Percentiles rank a stretch among this genome's conserved stretches.
phyloP scores from a whole-genome alignment of 2,113 vertebrate genomes.

The Arvicanthis niloticus region DNA sequence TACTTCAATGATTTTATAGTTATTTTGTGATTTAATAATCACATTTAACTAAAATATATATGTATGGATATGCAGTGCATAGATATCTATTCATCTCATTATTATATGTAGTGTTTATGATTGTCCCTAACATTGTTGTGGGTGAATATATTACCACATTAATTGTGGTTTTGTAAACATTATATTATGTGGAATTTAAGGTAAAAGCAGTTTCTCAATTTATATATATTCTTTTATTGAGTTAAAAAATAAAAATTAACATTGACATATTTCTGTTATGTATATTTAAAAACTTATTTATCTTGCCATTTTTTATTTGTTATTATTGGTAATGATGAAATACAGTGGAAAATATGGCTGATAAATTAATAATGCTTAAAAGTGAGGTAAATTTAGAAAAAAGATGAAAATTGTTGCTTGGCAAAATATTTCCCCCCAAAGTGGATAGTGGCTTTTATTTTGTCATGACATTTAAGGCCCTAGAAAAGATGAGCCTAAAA shows the following conservation, averaged over 20 bases:
- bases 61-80: neutral
- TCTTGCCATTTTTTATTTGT: neutral
- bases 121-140: neutral
- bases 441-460: slow-evolving; percentile 13
- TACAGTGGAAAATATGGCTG: neutral
- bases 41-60: neutral
- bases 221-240: neutral
- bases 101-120: neutral
- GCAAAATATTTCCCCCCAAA: slow-evolving; percentile 21
- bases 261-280: neutral
- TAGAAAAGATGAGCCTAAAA: neutral
- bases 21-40: neutral
- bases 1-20: neutral
- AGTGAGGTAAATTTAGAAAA: neutral
- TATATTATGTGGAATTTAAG: neutral
- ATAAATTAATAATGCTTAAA: neutral
- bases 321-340: neutral
- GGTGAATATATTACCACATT: neutral
- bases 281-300: slow-evolving; percentile 10
- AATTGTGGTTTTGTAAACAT: slow-evolving; percentile 4
- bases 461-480: neutral
- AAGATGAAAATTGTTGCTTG: neutral
- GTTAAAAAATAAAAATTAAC: neutral
- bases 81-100: neutral
- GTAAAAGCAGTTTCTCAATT: neutral